phyloP scores from a whole-genome alignment of 2,888 invertebrate genomes.

The Hoplodrina blanda region DNA sequence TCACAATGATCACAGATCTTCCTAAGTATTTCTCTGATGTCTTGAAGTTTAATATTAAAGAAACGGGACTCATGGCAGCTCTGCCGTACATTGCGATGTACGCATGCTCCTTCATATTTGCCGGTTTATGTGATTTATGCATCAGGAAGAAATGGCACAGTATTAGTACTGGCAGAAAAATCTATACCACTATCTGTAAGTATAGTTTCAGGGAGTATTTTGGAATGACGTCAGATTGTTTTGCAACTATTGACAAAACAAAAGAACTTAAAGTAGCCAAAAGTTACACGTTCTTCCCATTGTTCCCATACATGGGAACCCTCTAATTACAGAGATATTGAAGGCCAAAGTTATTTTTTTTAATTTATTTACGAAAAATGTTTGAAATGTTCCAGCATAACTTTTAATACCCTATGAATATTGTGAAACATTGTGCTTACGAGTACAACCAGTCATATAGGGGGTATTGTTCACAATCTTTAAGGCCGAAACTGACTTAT shows the following conservation, averaged over 20 bases:
- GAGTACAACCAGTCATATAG: no score
- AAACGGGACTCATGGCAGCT: slow-evolving; percentile 92
- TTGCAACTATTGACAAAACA: slow-evolving; percentile 23
- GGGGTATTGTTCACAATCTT: no score
- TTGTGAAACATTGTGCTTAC: no score
- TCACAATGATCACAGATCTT: slow-evolving; percentile 92
- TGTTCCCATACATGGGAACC: no score
- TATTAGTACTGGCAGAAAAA: slow-evolving; percentile 91
- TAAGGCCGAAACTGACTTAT: no score
- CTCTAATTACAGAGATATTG: no score
- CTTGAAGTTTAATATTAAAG: slow-evolving; percentile 91
- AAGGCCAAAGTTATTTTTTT: no score
- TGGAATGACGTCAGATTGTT: not conserved
- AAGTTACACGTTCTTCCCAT: no score
- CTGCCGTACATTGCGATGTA: slow-evolving; percentile 93
- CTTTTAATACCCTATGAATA: no score
- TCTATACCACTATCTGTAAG: slow-evolving; percentile 90
- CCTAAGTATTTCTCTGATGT: slow-evolving; percentile 93
- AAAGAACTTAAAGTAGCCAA: no score
- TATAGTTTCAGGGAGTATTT: not conserved
- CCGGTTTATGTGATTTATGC: slow-evolving; percentile 92
- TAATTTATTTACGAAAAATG: no score
- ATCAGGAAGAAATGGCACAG: slow-evolving; percentile 90
- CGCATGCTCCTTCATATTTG: slow-evolving; percentile 91
- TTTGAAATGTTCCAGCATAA: no score